Conservation (phyloP, 2,797 vertebrate species). For the Rhyacichthys aspro region DNA sequence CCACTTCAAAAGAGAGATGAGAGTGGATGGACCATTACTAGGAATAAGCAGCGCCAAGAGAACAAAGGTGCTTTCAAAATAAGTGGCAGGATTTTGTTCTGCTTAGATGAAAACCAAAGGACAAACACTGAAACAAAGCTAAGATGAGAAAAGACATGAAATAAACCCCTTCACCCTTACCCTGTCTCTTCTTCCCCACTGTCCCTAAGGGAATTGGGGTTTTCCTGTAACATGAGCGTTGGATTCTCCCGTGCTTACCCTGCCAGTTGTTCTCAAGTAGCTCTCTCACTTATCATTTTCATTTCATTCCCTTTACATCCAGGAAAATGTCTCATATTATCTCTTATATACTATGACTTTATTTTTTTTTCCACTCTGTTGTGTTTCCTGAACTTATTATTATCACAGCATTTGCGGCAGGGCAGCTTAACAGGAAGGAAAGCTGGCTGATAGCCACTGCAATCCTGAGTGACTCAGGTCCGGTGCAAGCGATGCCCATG, state of each 20-base stretch:
- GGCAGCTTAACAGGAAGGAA: constrained; percentile 80
- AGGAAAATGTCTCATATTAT: constrained; percentile 3
- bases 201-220: constrained; percentile 55
- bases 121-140: constrained; percentile 31
- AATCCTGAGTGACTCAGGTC: constrained; percentile 76
- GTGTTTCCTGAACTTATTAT: constrained; percentile 68
- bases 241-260: constrained; percentile 55
- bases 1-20: constrained; percentile 69
- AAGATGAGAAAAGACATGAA: constrained; percentile 43
- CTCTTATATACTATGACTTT: background rate
- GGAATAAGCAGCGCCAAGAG: constrained; percentile 47
- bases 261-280: constrained; percentile 59
- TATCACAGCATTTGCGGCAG: constrained; percentile 70
- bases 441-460: constrained; percentile 71
- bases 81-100: constrained; percentile 39
- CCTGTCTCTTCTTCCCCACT: constrained; percentile 19
- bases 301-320: constrained; percentile 18
- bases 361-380: constrained; percentile 14
- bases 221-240: constrained; percentile 72
- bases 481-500: constrained; percentile 71
- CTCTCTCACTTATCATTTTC: constrained; percentile 22
- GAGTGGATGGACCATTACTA: constrained; percentile 56
- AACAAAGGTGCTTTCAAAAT: constrained; percentile 62
- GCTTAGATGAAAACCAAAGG: constrained; percentile 46
- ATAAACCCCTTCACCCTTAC: constrained; percentile 45